Conservation (phyloP, 2,888 invertebrate genomes). For the Drosophila pseudotalamancana region DNA sequence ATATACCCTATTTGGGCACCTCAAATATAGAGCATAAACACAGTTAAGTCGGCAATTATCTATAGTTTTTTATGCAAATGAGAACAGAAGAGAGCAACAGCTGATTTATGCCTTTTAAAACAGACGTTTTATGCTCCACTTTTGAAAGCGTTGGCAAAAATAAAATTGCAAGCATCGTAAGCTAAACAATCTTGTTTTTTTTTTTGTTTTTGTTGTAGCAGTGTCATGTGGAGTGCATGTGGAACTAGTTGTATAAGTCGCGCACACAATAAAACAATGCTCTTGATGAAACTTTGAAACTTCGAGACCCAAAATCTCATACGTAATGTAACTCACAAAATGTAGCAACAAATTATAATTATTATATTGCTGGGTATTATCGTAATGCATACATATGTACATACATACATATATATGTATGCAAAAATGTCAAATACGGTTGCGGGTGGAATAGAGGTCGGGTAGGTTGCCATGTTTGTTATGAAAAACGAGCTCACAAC, state of each 20-base stretch:
- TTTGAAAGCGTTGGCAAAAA: conserved; percentile 27
- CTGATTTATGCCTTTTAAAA: conserved; percentile 41
- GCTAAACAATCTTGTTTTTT: conserved; percentile 7
- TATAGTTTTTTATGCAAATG: conserved; percentile 52
- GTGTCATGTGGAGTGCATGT: conserved; percentile 55
- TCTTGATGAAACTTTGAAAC: conserved; percentile 17
- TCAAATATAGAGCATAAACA: conserved; percentile 16
- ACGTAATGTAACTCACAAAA: conserved; percentile 33
- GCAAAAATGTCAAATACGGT: conserved; percentile 36
- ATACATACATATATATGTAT: not conserved
- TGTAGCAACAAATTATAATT: conserved; percentile 34
- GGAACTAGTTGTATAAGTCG: conserved; percentile 48
- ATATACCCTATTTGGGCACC: conserved; percentile 2
- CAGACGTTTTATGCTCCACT: conserved; percentile 48
- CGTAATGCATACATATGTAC: conserved; percentile 34
- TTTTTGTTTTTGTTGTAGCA: conserved; percentile 16
- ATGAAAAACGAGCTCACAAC: conserved; percentile 65
- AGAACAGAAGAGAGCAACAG: conserved; percentile 35
- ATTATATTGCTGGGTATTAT: conserved; percentile 27
- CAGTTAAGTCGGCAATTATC: conserved; percentile 50
- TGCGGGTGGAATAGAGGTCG: conserved; percentile 21
- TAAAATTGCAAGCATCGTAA: conserved; percentile 31
- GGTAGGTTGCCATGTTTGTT: conserved; percentile 44
- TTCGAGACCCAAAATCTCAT: conserved; percentile 25
- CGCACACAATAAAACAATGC: conserved; percentile 31